Base-by-base conservation (phyloP, 2,888 invertebrate genomes). In the Lasioglossum oenotherae region DNA sequence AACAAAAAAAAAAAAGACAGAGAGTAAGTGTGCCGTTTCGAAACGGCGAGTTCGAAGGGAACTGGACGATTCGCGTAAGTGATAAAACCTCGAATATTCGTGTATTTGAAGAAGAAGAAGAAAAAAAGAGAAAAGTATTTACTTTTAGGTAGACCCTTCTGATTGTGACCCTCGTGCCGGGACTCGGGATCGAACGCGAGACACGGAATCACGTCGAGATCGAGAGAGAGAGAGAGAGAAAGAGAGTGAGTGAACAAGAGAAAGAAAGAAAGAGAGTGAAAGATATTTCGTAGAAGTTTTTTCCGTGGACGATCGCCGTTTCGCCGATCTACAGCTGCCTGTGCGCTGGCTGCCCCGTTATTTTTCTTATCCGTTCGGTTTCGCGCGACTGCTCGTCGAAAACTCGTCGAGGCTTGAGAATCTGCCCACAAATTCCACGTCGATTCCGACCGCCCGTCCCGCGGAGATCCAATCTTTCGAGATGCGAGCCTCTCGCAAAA, bases 31-130 rank as follows among this genome's bases (percentile, higher is more conserved):
- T 89, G 57, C 35, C 78, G 84, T 74, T 84, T 35, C 74, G 69
- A 69, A 23, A 12, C 82, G 81, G 82, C 92, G 91, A 88, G 80
- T 87, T 82, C 84, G 89, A 92, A 88, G 92, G 85, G 77, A 89
- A 91, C 85, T 89, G 80, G 87, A 90, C 91, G 88, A 86, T 85
- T 73, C 84, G 84, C 72, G 78, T 89, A 92, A 90, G 85, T 74
- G 85, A 78, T 69, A 69, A 69, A 80, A 82, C 53, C 78, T 85
- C 73, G 84, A 76, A 81, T 84, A 87, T 84, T 75, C 82, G 81
- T 80, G 84, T 88, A 87, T 84, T 81, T 10, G 27, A 64, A 16
- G 64, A 64, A n/a, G 57, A n/a, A 57, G 53, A 57, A 23, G 23
- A 8, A n/a, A 57, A 27, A 31, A 16, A 27, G 8, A 64, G 19